Base-by-base conservation (phyloP, 2,888 invertebrate genomes). In the Phytoseiulus persimilis region DNA sequence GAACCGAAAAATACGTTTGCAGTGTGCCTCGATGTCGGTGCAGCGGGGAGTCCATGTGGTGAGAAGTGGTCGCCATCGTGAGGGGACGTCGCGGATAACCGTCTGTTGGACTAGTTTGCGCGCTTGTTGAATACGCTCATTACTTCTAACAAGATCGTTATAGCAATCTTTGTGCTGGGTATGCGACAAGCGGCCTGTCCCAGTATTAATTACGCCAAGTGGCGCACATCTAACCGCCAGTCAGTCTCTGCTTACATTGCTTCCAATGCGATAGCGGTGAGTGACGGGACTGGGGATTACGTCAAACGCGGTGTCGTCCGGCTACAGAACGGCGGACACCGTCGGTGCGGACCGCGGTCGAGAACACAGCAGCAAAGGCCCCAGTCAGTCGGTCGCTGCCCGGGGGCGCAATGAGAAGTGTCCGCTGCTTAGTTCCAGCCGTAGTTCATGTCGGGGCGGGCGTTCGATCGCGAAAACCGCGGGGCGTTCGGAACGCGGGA, bases 71-170 rank as follows among this genome's bases (percentile, higher is more conserved):
- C 65, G 28, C 5, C 23, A 14, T 18, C 5, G 9, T 2, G 28
- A 65, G 2, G 65, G 14, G 9, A 39, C 39, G 65, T 65, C 65
- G 65, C 65, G 5, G 65, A 65, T 28, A 65, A 28, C 65, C 65
- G 65, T 11, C 28, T 28, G 23, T 18, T 23, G 23, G 28, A 65
- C 65, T 14, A 65, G 65, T 65, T 23, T 28, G 65, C 65, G 5
- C 65, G 87, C 87, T 32, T 28, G 39, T 31, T 87, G 87, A 87
- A 87, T 87, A 87, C 45, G 87, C 87, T 87, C 45, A 45, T 87
- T 87, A 87, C 87, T 33, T 32, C 87, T 87, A 87, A 87, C 87
- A 87, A 87, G 87, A 87, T 87, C 87, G 87, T 87, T 87, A 87
- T 33, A 39, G 87, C 87, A 45, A 87, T 87, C 32, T 87, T 32